Evolutionary conservation across 1,140 invertebrate species (phyloP).

Genomic region (Olivierus martensii): DNA sequence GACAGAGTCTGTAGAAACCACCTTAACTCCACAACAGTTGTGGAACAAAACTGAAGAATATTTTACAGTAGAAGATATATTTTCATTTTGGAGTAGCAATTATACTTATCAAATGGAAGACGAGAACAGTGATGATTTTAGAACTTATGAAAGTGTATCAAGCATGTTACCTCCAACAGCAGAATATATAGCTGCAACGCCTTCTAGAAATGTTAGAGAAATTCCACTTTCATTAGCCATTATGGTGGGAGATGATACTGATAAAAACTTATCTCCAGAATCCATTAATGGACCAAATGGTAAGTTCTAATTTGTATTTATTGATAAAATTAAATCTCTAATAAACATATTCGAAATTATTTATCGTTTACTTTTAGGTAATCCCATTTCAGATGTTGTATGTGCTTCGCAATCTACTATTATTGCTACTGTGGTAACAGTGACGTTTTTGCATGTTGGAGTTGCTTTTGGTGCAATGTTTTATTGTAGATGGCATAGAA

Average conservation of each 20-base stretch:
- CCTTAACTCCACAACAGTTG: no score
- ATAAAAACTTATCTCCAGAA: background rate
- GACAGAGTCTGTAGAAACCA: no score
- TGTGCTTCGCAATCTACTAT: slow-evolving; percentile 27
- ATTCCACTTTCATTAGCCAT: slow-evolving; percentile 23
- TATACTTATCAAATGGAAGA: background rate
- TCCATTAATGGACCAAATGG: slow-evolving; percentile 4
- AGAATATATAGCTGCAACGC: slow-evolving; percentile 10
- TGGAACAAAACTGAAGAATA: no score
- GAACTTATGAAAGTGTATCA: background rate
- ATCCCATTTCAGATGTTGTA: slow-evolving; percentile 13
- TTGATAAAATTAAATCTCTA: slow-evolving; percentile 1
- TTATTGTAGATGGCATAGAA: slow-evolving; percentile 26
- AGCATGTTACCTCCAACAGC: slow-evolving; percentile 1
- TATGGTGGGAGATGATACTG: slow-evolving; percentile 21
- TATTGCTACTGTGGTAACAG: slow-evolving; percentile 25
- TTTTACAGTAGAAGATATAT: no score
- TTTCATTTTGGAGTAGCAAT: background rate
- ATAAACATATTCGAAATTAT: slow-evolving; percentile 8
- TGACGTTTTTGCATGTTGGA: slow-evolving; percentile 25
- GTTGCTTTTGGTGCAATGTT: slow-evolving; percentile 23
- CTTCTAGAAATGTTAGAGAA: slow-evolving; percentile 14
- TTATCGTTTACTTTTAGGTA: slow-evolving; percentile 1
- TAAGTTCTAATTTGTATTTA: slow-evolving; percentile 3
- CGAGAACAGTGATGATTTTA: background rate